phyloP scores from a whole-genome alignment of 1,140 invertebrate genomes.

The Paraescarpia echinospica region DNA sequence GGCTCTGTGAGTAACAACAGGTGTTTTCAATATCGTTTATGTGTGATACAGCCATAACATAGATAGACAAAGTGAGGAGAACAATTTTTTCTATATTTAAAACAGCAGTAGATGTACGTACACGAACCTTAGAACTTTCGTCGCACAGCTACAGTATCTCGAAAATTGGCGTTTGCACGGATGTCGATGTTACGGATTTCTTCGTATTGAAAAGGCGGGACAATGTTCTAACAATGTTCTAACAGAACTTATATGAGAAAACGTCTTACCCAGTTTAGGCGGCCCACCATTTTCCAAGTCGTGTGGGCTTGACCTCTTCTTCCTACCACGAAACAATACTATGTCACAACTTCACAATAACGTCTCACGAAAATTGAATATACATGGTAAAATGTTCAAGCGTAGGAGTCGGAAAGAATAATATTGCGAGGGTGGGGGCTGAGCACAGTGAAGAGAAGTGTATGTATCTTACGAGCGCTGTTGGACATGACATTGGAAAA shows the following conservation, averaged over 20 bases:
- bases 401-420: too few relatives aligned
- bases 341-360: too few relatives aligned
- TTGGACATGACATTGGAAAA: too few relatives aligned
- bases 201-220: background rate
- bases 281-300: too few relatives aligned
- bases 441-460: too few relatives aligned
- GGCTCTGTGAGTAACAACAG: too few relatives aligned
- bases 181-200: background rate
- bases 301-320: background rate
- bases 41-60: too few relatives aligned
- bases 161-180: background rate
- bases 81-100: too few relatives aligned
- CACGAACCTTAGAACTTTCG: background rate
- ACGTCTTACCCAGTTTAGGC: background rate
- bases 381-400: background rate
- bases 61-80: background rate
- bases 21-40: too few relatives aligned
- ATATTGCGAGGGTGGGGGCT: too few relatives aligned
- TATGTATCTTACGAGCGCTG: too few relatives aligned
- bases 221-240: too few relatives aligned
- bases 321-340: background rate
- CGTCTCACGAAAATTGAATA: background rate
- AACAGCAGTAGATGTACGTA: background rate
- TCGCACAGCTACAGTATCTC: background rate
- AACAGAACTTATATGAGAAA: background rate